Evolutionary conservation across 1,140 invertebrate genomes (phyloP).

Genomic region (Bombyx mandarina): DNA sequence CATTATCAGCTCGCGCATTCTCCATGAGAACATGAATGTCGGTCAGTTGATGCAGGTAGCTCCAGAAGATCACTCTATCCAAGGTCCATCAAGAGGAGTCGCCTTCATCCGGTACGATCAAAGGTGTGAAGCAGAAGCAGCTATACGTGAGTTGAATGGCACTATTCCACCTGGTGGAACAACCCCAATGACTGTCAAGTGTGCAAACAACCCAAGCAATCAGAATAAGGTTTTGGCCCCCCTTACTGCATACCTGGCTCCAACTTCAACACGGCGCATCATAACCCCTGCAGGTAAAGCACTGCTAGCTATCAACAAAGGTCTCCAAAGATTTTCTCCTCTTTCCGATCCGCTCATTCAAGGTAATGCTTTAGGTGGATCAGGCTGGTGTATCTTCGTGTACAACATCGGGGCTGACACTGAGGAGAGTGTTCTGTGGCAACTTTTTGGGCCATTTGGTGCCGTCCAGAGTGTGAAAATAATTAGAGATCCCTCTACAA

Average conservation of each 20-base stretch:
- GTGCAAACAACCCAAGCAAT: conserved; percentile 76
- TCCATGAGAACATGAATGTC: conserved; percentile 88
- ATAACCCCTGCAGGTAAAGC: conserved; percentile 76
- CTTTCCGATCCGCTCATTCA: conserved; percentile 84
- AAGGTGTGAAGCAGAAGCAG: conserved; percentile 73
- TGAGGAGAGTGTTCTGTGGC: conserved; percentile 92
- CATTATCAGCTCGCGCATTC: conserved; percentile 90
- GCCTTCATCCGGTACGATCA: conserved; percentile 76
- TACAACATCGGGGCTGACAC: conserved; percentile 93
- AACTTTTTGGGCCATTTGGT: conserved; percentile 93
- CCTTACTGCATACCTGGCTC: conserved; percentile 66
- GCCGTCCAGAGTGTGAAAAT: conserved; percentile 93
- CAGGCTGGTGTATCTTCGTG: conserved; percentile 94
- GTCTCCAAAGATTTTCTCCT: conserved; percentile 88
- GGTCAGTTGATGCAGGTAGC: conserved; percentile 59
- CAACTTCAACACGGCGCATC: conserved; percentile 69
- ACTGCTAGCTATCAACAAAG: conserved; percentile 90
- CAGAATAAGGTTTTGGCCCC: conserved; percentile 71
- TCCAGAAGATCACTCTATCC: conserved; percentile 50
- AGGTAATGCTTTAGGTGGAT: conserved; percentile 81
- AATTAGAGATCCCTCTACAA: conserved; percentile 89
- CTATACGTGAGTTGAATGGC: conserved; percentile 75
- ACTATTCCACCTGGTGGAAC: conserved; percentile 73
- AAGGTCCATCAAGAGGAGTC: conserved; percentile 73
- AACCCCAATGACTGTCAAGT: conserved; percentile 74